Evolutionary conservation across 2,888 invertebrate species (phyloP).

Genomic region (Lissonota sp.): DNA sequence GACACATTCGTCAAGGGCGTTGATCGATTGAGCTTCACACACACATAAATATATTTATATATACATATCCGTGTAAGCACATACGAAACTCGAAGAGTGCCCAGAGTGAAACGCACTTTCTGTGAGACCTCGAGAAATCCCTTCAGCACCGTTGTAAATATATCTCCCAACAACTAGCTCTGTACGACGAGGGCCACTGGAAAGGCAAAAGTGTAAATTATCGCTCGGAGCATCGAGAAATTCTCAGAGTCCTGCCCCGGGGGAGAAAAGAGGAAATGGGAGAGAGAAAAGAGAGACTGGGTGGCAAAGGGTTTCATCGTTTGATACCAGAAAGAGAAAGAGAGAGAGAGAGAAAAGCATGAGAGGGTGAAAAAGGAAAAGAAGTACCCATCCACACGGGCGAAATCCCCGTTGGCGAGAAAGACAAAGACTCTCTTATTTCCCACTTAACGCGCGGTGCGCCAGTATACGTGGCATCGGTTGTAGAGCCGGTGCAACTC

Average conservation of each 20-base stretch:
- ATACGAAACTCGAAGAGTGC: not conserved
- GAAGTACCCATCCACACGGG: conserved; percentile 38
- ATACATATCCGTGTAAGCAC: not conserved
- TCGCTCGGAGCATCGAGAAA: conserved; percentile 73
- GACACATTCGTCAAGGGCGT: conserved; percentile 62
- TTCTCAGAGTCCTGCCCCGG: conserved; percentile 69
- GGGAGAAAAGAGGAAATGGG: conserved; percentile 66
- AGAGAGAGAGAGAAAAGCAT: conserved; percentile 50
- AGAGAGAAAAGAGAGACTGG: conserved; percentile 36
- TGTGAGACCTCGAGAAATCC: conserved; percentile 38
- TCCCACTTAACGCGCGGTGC: conserved; percentile 74
- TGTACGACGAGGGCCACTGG: conserved; percentile 52
- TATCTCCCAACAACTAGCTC: conserved; percentile 42
- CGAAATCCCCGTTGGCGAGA: conserved; percentile 57
- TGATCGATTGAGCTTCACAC: conserved; percentile 59
- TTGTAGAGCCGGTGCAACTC: conserved; percentile 69
- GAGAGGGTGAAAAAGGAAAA: conserved; percentile 49
- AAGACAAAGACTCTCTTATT: conserved; percentile 80
- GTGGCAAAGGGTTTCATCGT: conserved; percentile 52
- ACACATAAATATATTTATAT: not conserved
- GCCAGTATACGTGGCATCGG: conserved; percentile 40
- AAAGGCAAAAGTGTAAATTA: conserved; percentile 68
- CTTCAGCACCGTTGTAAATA: conserved; percentile 23
- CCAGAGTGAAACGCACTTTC: conserved; percentile 57
- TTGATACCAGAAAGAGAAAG: conserved; percentile 15